A percentile compares a stretch with the other conserved stretches of the same genome.
Evolutionary conservation across 2,888 invertebrate species (phyloP).

Genomic region (Eueremaeus valkanovi): DNA sequence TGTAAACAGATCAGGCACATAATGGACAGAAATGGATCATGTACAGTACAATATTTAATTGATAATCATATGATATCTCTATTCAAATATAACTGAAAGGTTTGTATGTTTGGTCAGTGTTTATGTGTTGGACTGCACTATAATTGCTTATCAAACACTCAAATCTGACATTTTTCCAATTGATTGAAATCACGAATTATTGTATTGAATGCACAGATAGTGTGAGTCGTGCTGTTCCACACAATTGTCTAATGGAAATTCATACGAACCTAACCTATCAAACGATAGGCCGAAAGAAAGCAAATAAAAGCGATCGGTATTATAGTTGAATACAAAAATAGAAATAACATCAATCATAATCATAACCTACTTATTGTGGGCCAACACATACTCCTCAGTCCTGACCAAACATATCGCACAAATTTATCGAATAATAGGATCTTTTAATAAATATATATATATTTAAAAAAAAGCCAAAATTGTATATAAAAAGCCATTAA

Average conservation of each 20-base stretch:
- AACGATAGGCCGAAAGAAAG: background rate
- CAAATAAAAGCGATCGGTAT: conserved; percentile 1
- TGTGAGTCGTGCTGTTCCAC: conserved; percentile 21
- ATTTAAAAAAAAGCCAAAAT: too few relatives aligned
- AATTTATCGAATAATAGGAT: conserved; percentile 20
- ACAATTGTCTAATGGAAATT: conserved; percentile 21
- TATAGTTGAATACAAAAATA: conserved; percentile 7
- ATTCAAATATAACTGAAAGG: background rate
- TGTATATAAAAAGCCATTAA: background rate
- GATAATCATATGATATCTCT: conserved; percentile 10
- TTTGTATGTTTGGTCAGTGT: background rate
- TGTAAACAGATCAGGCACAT: too few relatives aligned
- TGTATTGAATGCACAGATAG: background rate
- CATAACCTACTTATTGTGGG: conserved; percentile 28
- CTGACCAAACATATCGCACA: conserved; percentile 15
- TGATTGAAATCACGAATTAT: conserved; percentile 31
- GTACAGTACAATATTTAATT: too few relatives aligned
- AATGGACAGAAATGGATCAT: too few relatives aligned
- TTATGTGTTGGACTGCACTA: background rate
- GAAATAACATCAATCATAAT: conserved; percentile 27
- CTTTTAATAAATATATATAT: conserved; percentile 16
- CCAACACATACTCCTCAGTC: background rate
- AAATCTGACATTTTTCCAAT: conserved; percentile 18
- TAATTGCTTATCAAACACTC: conserved; percentile 14
- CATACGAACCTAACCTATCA: background rate